Percentiles rank a stretch among this genome's conserved stretches.
Conservation (phyloP, 2,797 vertebrate species). For the Channallabes apus region DNA sequence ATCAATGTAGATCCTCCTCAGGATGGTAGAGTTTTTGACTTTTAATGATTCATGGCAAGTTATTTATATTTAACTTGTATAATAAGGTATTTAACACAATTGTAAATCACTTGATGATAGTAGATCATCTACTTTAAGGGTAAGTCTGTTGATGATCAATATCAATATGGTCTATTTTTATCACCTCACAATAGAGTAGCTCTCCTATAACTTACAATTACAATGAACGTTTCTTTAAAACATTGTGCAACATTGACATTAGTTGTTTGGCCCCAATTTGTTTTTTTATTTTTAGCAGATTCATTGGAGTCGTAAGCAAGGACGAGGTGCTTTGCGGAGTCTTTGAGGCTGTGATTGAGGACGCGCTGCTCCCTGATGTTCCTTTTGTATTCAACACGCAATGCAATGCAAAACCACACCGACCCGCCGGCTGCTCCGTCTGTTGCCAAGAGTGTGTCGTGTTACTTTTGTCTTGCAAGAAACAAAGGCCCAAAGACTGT, state of each 20-base stretch:
- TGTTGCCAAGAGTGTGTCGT: constrained; percentile 68
- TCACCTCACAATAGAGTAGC: not conserved
- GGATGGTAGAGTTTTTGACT: constrained; percentile 64
- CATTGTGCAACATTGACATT: not conserved
- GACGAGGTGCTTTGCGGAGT: constrained; percentile 56
- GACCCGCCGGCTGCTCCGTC: constrained; percentile 51
- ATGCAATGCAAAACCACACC: constrained; percentile 62
- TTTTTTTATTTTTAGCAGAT: constrained; percentile 60
- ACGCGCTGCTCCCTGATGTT: constrained; percentile 49
- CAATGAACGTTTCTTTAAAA: not conserved
- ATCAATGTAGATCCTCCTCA: constrained; percentile 81
- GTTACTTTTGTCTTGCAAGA: constrained; percentile 56
- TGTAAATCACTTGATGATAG: not conserved
- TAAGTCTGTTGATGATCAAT: not conserved
- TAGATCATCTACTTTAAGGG: too few relatives aligned
- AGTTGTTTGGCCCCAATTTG: not conserved
- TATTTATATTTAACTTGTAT: not conserved
- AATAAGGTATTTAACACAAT: not conserved
- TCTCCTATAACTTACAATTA: not conserved
- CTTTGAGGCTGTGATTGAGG: constrained; percentile 59
- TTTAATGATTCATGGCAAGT: not conserved
- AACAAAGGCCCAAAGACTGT: constrained; percentile 51
- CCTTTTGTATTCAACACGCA: constrained; percentile 57
- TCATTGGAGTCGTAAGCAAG: constrained; percentile 72
- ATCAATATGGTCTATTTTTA: too few relatives aligned